These are phyloP conservation scores for Odontomachus brunneus DNA, from an alignment of 1,140 invertebrate species.

Conservation along the genomic window DNA sequence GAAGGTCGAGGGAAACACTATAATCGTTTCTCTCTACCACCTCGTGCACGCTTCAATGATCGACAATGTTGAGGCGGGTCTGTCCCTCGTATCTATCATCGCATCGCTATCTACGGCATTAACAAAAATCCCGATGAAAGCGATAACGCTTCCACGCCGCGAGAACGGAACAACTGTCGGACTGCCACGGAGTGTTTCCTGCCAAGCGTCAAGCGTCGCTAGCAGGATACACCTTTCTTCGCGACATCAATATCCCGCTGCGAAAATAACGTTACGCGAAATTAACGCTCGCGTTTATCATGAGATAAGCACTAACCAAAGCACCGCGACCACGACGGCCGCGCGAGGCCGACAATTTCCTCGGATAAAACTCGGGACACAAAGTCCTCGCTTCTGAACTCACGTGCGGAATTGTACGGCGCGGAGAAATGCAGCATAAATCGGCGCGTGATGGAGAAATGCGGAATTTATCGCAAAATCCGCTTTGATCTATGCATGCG, in stretches of 20 bases:
- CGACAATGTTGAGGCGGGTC: slow-evolving; percentile 4
- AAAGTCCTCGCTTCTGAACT: slow-evolving; percentile 29
- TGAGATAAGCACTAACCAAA: neutral
- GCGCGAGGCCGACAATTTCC: slow-evolving; percentile 6
- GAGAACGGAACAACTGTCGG: neutral
- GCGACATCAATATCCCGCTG: slow-evolving; percentile 44
- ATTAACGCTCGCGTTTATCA: neutral
- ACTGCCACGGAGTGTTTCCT: neutral
- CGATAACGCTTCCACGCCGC: slow-evolving; percentile 38
- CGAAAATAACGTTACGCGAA: slow-evolving; percentile 50
- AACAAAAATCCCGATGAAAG: slow-evolving; percentile 43
- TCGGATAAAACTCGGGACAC: slow-evolving; percentile 16
- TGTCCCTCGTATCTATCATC: neutral
- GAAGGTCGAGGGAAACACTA: neutral
- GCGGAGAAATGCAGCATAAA: slow-evolving; percentile 39
- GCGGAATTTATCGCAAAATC: slow-evolving; percentile 35
- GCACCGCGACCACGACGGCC: neutral
- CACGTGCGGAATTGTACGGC: neutral
- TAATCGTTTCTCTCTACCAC: neutral
- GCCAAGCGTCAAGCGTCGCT: slow-evolving; percentile 18
- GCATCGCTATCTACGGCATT: neutral
- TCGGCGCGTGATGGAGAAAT: slow-evolving; percentile 43
- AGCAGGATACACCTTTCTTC: slow-evolving; percentile 39
- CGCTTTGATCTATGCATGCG: slow-evolving; percentile 16
- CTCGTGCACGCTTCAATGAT: slow-evolving; percentile 16